Conservation (phyloP, 1,140 invertebrate species). For the Trissolcus basalis region DNA sequence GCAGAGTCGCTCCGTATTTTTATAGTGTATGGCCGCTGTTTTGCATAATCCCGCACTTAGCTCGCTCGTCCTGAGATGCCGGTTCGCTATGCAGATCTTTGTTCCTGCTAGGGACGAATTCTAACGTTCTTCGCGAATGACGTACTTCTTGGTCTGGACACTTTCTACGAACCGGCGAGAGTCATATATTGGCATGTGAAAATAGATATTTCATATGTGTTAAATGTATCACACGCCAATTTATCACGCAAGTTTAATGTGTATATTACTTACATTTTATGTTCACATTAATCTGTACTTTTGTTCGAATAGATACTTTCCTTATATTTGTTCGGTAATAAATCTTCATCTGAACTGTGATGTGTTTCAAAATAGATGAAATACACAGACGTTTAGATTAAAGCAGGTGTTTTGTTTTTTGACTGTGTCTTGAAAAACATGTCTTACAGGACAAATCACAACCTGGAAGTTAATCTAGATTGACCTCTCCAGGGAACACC, state of each 20-base stretch:
- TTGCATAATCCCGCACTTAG: conserved; percentile 78
- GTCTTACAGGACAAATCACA: conserved; percentile 53
- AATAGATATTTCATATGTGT: conserved; percentile 20
- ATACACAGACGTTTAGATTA: conserved; percentile 3
- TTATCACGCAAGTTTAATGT: conserved; percentile 15
- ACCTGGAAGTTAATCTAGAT: conserved; percentile 57
- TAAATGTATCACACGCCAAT: conserved; percentile 6
- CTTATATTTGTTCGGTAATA: neutral
- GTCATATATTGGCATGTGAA: conserved; percentile 33
- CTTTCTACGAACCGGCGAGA: conserved; percentile 35
- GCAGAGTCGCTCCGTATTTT: conserved; percentile 77
- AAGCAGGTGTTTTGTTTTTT: conserved; percentile 38
- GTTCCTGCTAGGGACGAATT: conserved; percentile 62
- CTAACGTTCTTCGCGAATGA: conserved; percentile 69
- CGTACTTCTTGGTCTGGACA: conserved; percentile 61
- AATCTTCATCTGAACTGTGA: neutral
- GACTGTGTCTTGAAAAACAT: conserved; percentile 40
- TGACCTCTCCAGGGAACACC: conserved; percentile 59
- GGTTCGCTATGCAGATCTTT: conserved; percentile 72
- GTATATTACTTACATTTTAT: conserved; percentile 13
- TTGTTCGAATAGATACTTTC: neutral
- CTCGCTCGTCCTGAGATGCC: conserved; percentile 74
- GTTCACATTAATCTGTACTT: neutral
- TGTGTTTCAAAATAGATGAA: neutral
- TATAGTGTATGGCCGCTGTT: conserved; percentile 77